Percentiles rank a stretch among this genome's conserved stretches.
Conservation (phyloP, 2,797 vertebrate genomes). For the Hapalemur alaotrensis region DNA sequence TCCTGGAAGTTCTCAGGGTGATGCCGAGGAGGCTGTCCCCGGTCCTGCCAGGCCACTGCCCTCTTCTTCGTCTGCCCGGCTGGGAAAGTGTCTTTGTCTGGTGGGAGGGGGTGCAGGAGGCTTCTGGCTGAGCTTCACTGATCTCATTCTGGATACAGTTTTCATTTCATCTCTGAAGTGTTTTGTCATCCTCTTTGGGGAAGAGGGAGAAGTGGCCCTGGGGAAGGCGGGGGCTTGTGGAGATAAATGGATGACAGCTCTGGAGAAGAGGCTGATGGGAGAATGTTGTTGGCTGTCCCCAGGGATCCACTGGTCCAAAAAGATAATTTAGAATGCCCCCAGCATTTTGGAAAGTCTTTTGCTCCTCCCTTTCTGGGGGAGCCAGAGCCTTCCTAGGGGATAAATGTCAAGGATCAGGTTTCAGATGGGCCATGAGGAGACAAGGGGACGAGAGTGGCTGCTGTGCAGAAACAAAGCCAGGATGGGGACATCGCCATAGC, state of each 20-base stretch:
- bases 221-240: neutral
- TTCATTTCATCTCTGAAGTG: conserved; percentile 55
- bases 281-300: neutral
- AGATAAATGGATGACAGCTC: neutral
- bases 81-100: neutral
- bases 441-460: neutral
- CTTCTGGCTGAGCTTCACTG: neutral
- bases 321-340: neutral
- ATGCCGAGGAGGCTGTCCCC: neutral
- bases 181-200: conserved; percentile 54
- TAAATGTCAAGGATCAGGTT: neutral
- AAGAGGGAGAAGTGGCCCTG: neutral
- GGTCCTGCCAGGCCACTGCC: neutral
- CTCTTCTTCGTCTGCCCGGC: accelerated
- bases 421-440: neutral
- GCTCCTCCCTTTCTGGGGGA: neutral
- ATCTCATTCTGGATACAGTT: neutral
- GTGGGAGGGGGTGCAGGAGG: neutral
- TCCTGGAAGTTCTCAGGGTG: neutral
- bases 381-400: neutral
- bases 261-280: neutral
- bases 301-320: neutral
- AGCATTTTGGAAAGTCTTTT: neutral
- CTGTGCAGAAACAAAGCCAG: neutral
- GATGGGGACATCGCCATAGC: neutral